phyloP scores from a whole-genome alignment of 2,797 vertebrate species.

The Mormyrus hasselquistii region DNA sequence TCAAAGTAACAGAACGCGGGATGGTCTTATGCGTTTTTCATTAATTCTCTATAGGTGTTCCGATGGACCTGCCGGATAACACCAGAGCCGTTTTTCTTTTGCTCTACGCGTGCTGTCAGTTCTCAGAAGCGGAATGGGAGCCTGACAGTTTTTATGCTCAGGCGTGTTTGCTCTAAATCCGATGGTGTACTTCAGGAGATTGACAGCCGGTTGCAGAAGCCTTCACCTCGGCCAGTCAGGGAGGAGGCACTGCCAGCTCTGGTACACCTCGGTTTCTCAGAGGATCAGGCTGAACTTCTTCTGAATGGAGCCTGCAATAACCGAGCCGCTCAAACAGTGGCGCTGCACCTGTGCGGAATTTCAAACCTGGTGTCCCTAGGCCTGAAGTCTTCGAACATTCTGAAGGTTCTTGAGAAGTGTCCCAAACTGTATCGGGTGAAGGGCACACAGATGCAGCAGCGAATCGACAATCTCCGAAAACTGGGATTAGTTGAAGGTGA shows the following conservation, averaged over 20 bases:
- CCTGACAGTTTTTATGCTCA: conserved; percentile 1
- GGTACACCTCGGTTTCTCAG: conserved; percentile 70
- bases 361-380: conserved; percentile 67
- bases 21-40: neutral
- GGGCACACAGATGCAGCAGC: conserved; percentile 56
- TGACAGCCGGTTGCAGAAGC: neutral
- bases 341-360: conserved; percentile 46
- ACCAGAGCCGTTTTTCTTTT: neutral
- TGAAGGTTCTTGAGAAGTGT: conserved; percentile 61
- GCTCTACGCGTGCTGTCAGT: neutral
- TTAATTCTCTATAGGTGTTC: conserved; percentile 45
- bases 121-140: conserved; percentile 7
- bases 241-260: conserved; percentile 44
- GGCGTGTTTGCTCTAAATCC: conserved; percentile 36
- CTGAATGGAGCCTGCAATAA: conserved; percentile 33
- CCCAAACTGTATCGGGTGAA: conserved; percentile 63
- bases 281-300: conserved; percentile 53
- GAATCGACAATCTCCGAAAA: conserved; percentile 67
- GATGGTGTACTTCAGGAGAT: conserved; percentile 6
- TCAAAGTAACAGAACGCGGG: neutral
- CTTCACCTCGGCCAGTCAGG: neutral
- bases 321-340: conserved; percentile 26
- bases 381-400: conserved; percentile 58
- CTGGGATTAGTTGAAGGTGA: conserved; percentile 80
- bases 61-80: conserved; percentile 36